Conservation (phyloP, 2,888 invertebrate genomes). For the Pristionchus maxplancki region DNA sequence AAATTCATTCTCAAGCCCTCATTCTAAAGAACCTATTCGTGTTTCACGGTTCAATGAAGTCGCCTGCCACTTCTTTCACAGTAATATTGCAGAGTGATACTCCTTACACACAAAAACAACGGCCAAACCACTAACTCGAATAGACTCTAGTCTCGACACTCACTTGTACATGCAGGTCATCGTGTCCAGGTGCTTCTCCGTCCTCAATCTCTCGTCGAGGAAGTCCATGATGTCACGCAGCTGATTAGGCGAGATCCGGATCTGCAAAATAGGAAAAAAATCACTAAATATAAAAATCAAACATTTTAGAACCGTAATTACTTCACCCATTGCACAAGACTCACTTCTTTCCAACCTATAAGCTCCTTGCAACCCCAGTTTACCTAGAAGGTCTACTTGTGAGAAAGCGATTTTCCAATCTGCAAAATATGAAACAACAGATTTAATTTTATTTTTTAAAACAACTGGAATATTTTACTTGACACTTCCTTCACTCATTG, state of each 20-base stretch:
- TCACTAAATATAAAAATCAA: too few relatives aligned
- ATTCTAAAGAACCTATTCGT: background rate
- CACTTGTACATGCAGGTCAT: conserved; percentile 51
- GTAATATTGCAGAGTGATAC: background rate
- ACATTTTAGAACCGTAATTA: too few relatives aligned
- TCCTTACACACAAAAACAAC: background rate
- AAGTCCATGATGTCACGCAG: conserved; percentile 49
- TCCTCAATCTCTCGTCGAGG: conserved; percentile 9
- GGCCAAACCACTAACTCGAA: background rate
- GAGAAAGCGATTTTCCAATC: too few relatives aligned
- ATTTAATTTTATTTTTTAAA: too few relatives aligned
- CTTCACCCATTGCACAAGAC: background rate
- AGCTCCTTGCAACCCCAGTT: too few relatives aligned
- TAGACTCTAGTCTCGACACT: conserved; percentile 2
- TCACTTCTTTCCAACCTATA: too few relatives aligned
- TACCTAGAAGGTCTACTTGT: too few relatives aligned
- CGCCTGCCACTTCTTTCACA: background rate
- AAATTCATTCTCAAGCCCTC: too few relatives aligned
- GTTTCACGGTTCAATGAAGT: background rate
- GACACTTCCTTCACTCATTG: too few relatives aligned
- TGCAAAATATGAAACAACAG: too few relatives aligned
- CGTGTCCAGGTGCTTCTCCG: conserved; percentile 45
- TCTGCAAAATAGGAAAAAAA: too few relatives aligned
- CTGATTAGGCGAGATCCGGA: conserved; percentile 47
- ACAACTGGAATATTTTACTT: too few relatives aligned